Percentiles rank a stretch among this genome's conserved stretches.
These are phyloP conservation scores for Cyclargus thomasi DNA, from an alignment of 1,140 invertebrate species.

Conservation along the genomic window DNA sequence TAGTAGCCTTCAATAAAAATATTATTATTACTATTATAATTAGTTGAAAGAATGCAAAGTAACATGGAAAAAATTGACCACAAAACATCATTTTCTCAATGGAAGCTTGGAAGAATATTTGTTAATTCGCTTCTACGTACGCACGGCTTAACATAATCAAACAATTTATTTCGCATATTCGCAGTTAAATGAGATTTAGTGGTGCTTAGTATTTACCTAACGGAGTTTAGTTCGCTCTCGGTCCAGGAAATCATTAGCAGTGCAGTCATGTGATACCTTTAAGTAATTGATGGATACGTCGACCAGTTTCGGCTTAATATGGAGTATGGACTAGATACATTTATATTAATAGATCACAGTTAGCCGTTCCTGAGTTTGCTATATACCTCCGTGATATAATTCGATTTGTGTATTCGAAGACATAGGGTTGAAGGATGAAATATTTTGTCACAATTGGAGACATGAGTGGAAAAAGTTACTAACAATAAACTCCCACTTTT, in stretches of 20 bases:
- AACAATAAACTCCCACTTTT: too few relatives aligned
- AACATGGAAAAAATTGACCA: too few relatives aligned
- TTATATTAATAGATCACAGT: constrained; percentile 23
- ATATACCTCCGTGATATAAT: not conserved
- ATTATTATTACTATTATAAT: too few relatives aligned
- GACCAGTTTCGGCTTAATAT: constrained; percentile 12
- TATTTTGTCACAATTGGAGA: too few relatives aligned
- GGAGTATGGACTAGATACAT: constrained; percentile 23
- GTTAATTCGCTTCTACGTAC: too few relatives aligned
- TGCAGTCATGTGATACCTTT: constrained; percentile 47
- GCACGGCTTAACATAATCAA: not conserved
- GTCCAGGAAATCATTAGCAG: not conserved
- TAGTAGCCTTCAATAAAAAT: too few relatives aligned
- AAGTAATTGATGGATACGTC: constrained; percentile 41
- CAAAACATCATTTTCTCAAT: too few relatives aligned
- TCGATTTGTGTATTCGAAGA: not conserved
- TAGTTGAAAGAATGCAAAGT: too few relatives aligned
- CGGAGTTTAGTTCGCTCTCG: not conserved
- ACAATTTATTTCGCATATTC: not conserved
- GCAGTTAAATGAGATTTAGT: not conserved
- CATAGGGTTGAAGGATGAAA: too few relatives aligned
- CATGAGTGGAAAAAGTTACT: too few relatives aligned
- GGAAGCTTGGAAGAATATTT: too few relatives aligned
- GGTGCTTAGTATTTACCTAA: not conserved
- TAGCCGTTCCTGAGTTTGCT: not conserved